Evolutionary conservation across 2,888 invertebrate species (phyloP).

Genomic region (Sinohyriopsis cumingii): DNA sequence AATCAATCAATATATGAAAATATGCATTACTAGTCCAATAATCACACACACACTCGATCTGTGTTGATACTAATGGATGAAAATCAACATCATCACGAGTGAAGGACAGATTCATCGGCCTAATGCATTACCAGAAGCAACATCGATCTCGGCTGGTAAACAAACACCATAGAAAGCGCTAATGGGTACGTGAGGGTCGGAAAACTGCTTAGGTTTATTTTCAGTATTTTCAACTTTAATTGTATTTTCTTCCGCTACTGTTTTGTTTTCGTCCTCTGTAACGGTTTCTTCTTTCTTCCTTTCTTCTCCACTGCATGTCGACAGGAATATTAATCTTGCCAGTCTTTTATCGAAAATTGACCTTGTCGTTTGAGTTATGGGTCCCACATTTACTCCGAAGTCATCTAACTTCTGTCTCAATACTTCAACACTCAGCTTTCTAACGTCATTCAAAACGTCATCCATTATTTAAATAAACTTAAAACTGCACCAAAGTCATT

Average conservation of each 20-base stretch:
- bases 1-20: no score
- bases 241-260: no score
- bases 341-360: slow-evolving; percentile 46
- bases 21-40: no score
- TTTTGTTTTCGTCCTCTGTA: not conserved
- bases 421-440: slow-evolving; percentile 37
- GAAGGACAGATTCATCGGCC: no score
- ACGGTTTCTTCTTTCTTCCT: slow-evolving; percentile 3
- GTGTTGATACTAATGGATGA: no score
- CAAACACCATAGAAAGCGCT: slow-evolving; percentile 19
- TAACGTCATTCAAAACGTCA: slow-evolving; percentile 41
- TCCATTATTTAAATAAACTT: slow-evolving; percentile 39
- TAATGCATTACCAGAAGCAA: not conserved
- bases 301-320: slow-evolving; percentile 15
- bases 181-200: no score
- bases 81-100: no score
- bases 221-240: no score
- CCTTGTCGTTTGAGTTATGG: slow-evolving; percentile 44
- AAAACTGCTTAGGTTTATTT: no score
- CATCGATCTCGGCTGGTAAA: slow-evolving; percentile 10
- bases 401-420: slow-evolving; percentile 41
- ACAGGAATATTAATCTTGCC: slow-evolving; percentile 40
- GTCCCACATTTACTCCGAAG: slow-evolving; percentile 52
- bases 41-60: no score
- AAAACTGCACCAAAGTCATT: no score